A percentile compares a stretch with the other conserved stretches of the same genome.
These are phyloP conservation scores for Saccopteryx bilineata DNA, from an alignment of 2,113 vertebrate genomes.

Conservation along the genomic window DNA sequence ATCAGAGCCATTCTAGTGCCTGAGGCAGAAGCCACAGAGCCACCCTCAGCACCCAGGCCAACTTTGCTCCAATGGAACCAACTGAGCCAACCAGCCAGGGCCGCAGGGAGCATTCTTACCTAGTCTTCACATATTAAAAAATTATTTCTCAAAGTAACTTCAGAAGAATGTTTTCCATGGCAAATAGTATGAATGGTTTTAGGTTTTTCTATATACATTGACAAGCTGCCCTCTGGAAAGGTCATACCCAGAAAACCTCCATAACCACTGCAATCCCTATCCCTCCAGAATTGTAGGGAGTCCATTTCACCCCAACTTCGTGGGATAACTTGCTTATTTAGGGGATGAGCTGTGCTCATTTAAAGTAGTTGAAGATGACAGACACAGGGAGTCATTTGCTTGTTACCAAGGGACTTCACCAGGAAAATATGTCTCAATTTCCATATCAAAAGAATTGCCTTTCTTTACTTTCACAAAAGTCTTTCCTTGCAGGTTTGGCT, in stretches of 20 bases:
- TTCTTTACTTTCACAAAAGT: conserved; percentile 14
- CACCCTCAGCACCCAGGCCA: too few relatives aligned
- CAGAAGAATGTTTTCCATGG: conserved; percentile 33
- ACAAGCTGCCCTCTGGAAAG: neutral
- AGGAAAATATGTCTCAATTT: conserved; percentile 17
- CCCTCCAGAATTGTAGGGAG: neutral
- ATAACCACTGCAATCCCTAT: neutral
- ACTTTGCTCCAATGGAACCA: too few relatives aligned
- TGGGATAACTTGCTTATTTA: neutral
- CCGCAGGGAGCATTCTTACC: neutral
- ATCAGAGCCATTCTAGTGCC: too few relatives aligned
- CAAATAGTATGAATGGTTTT: neutral
- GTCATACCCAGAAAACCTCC: neutral
- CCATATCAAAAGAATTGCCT: conserved; percentile 33
- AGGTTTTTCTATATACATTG: neutral
- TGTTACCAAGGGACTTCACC: neutral
- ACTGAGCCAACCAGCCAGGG: too few relatives aligned
- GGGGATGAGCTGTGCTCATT: neutral
- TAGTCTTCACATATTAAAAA: conserved; percentile 10
- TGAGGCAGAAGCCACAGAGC: too few relatives aligned
- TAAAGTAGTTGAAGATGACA: neutral
- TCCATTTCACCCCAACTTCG: neutral
- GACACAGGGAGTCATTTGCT: neutral
- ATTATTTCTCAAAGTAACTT: conserved; percentile 27
- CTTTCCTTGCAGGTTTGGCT: conserved; percentile 19